A percentile compares a stretch with the other conserved stretches of the same genome.
These are phyloP conservation scores for Apomyelois bistriatella DNA, from an alignment of 2,888 invertebrate genomes.

Conservation along the genomic window DNA sequence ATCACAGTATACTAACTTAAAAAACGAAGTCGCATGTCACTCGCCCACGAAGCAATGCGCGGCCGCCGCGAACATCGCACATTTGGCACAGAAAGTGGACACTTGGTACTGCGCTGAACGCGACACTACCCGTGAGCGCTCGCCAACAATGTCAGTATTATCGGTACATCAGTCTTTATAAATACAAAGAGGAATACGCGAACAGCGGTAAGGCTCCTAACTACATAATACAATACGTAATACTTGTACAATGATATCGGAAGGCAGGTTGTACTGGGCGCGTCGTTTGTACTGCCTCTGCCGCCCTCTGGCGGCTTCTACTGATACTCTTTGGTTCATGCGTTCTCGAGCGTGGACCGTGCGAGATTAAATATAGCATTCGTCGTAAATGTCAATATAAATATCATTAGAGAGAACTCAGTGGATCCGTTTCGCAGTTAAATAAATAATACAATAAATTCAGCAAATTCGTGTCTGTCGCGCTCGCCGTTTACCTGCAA, in stretches of 20 bases:
- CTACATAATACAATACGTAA: conserved; percentile 19
- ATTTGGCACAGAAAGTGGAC: conserved; percentile 22
- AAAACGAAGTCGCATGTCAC: conserved; percentile 16
- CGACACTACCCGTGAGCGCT: not conserved
- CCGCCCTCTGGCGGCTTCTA: not conserved
- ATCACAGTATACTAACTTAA: conserved; percentile 75
- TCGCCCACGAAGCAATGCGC: conserved; percentile 6
- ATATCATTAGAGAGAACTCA: not conserved
- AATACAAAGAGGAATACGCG: conserved; percentile 4
- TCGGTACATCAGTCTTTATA: conserved; percentile 20
- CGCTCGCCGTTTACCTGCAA: conserved; percentile 4
- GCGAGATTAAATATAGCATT: not conserved
- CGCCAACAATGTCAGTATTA: conserved; percentile 13
- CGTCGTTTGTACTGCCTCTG: not conserved
- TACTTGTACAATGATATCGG: conserved; percentile 20
- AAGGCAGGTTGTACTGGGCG: not conserved
- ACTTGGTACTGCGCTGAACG: not conserved
- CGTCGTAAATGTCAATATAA: not conserved
- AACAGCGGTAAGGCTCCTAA: conserved; percentile 6
- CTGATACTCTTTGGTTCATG: not conserved
- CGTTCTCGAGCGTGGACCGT: not conserved
- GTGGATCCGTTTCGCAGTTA: not conserved
- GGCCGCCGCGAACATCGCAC: no score
- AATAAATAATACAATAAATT: conserved; percentile 3
- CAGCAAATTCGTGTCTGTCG: not conserved